Evolutionary conservation across 2,113 vertebrate genomes (phyloP).

Genomic region (Callipepla californica): DNA sequence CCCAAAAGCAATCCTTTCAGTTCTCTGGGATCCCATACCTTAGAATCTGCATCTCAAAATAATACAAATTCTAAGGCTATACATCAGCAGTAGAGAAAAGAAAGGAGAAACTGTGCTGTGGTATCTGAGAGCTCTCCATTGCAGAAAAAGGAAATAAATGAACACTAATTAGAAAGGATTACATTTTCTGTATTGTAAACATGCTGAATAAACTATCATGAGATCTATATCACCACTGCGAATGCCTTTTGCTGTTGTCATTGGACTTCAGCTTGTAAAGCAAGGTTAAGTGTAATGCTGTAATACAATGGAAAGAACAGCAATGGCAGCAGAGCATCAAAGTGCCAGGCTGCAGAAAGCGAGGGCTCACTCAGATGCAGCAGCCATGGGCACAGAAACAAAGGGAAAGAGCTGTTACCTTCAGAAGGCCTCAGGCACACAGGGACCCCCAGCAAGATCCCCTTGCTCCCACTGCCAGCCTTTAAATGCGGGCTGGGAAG

Average conservation of each 20-base stretch:
- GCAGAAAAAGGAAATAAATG: not conserved
- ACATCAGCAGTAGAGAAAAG: not conserved
- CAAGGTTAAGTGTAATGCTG: not conserved
- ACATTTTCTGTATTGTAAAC: not conserved
- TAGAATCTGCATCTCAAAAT: not conserved
- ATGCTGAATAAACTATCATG: not conserved
- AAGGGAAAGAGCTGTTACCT: too few relatives aligned
- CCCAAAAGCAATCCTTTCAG: not conserved
- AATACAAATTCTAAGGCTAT: not conserved
- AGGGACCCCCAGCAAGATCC: too few relatives aligned
- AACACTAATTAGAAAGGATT: not conserved
- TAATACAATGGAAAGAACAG: too few relatives aligned
- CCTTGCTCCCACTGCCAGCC: too few relatives aligned
- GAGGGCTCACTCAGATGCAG: too few relatives aligned
- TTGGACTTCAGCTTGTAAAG: not conserved
- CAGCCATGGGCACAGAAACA: too few relatives aligned
- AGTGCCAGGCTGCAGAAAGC: too few relatives aligned
- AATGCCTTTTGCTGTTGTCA: not conserved
- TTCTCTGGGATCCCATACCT: not conserved
- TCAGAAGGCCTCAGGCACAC: too few relatives aligned
- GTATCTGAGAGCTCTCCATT: not conserved
- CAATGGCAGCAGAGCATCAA: too few relatives aligned
- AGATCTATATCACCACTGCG: not conserved
- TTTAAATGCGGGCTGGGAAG: too few relatives aligned
- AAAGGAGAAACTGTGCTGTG: not conserved